phyloP scores from a whole-genome alignment of 1,140 invertebrate species.

The Scylla paramamosain region DNA sequence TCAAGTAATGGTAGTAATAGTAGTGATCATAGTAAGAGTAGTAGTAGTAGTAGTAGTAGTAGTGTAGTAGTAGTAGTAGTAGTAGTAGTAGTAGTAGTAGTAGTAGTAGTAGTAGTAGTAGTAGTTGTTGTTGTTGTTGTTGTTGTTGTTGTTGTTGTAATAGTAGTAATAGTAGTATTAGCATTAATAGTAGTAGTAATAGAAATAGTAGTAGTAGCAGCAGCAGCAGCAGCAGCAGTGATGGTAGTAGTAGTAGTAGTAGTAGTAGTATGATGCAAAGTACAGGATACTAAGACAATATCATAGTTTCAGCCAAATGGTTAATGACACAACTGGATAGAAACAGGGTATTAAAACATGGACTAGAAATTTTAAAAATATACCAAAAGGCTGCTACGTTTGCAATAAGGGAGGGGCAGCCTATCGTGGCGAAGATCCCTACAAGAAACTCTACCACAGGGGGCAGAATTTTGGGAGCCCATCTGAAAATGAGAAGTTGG shows the following conservation, averaged over 20 bases:
- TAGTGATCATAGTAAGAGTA: neutral
- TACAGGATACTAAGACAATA: slow-evolving; percentile 27
- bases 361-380: slow-evolving; percentile 71
- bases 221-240: slow-evolving; percentile 21
- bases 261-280: neutral
- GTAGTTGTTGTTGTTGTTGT: neutral
- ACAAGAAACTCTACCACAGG: slow-evolving; percentile 77
- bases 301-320: slow-evolving; percentile 64
- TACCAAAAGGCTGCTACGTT: slow-evolving; percentile 78
- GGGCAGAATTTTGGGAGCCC: slow-evolving; percentile 77
- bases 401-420: slow-evolving; percentile 76
- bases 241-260: neutral
- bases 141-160: neutral
- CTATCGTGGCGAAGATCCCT: slow-evolving; percentile 75
- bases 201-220: neutral
- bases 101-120: neutral
- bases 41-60: slow-evolving; percentile 22
- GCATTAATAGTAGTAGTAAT: neutral
- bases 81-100: slow-evolving; percentile 23
- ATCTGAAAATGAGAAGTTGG: slow-evolving; percentile 77
- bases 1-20: neutral
- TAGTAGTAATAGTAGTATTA: neutral
- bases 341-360: slow-evolving; percentile 70
- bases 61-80: neutral
- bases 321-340: slow-evolving; percentile 62